phyloP scores from a whole-genome alignment of 1,140 invertebrate genomes.

The Cydia strobilella region DNA sequence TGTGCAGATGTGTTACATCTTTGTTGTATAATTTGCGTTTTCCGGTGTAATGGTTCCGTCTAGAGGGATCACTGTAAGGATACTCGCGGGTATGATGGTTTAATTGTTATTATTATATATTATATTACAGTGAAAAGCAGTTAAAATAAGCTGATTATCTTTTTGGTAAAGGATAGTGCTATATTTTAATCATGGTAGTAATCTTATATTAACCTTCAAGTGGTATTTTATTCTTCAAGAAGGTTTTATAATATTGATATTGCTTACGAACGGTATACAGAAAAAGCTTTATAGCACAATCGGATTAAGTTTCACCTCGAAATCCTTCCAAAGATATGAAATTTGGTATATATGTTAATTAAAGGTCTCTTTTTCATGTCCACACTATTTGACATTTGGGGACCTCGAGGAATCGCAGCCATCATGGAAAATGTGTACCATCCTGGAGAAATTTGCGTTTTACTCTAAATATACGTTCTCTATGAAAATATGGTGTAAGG shows the following conservation, averaged over 20 bases:
- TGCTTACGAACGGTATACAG: too few relatives aligned
- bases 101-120: constrained; percentile 60
- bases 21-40: constrained; percentile 78
- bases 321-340: too few relatives aligned
- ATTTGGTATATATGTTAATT: too few relatives aligned
- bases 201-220: neutral
- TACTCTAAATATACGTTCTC: too few relatives aligned
- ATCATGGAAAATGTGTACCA: too few relatives aligned
- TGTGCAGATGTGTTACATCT: constrained; percentile 73
- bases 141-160: constrained; percentile 30
- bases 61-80: constrained; percentile 56
- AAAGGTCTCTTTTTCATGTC: too few relatives aligned
- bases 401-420: too few relatives aligned
- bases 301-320: too few relatives aligned
- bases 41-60: constrained; percentile 74
- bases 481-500: too few relatives aligned
- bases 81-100: constrained; percentile 39
- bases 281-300: too few relatives aligned
- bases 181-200: neutral
- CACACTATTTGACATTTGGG: too few relatives aligned
- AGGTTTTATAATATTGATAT: neutral
- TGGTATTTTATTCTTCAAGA: neutral
- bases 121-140: constrained; percentile 16
- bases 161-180: neutral
- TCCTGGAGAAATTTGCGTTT: too few relatives aligned